These are phyloP conservation scores for Neomonachus schauinslandi DNA, from an alignment of 2,113 vertebrate species.

Conservation along the genomic window DNA sequence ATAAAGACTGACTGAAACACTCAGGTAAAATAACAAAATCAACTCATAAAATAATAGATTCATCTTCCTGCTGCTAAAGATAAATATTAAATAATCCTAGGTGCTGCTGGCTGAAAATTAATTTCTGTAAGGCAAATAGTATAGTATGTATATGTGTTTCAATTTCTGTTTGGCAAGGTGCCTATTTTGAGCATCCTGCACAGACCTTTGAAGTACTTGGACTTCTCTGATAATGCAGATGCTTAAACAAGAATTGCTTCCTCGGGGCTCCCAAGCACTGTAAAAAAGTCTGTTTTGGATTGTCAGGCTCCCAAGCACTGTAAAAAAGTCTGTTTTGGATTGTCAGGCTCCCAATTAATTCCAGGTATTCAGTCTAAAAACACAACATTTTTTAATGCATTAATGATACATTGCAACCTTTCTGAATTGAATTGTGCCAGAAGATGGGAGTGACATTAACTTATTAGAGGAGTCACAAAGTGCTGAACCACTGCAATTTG, in stretches of 20 bases:
- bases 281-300: conserved; percentile 75
- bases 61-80: conserved; percentile 88
- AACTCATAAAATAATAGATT: conserved; percentile 89
- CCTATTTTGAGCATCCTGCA: conserved; percentile 84
- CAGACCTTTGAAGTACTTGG: conserved; percentile 83
- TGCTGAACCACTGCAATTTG: conserved; percentile 69
- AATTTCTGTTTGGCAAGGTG: conserved; percentile 88
- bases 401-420: conserved; percentile 65
- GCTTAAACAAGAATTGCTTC: conserved; percentile 84
- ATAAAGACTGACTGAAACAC: conserved; percentile 69
- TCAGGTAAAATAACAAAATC: conserved; percentile 84
- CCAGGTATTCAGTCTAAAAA: conserved; percentile 75
- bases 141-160: conserved; percentile 85
- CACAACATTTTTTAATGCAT: conserved; percentile 69
- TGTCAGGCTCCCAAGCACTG: conserved; percentile 68
- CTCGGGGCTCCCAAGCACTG: conserved; percentile 71
- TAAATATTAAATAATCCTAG: conserved; percentile 91
- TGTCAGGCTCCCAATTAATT: conserved; percentile 77
- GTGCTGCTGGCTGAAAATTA: conserved; percentile 89
- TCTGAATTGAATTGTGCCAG: conserved; percentile 65
- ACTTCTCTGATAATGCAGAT: conserved; percentile 80
- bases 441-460: conserved; percentile 69
- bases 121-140: conserved; percentile 91
- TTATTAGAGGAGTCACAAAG: conserved; percentile 70
- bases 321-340: conserved; percentile 75